Evolutionary conservation across 2,888 invertebrate genomes (phyloP).

Genomic region (Amblyjoppa proteus): DNA sequence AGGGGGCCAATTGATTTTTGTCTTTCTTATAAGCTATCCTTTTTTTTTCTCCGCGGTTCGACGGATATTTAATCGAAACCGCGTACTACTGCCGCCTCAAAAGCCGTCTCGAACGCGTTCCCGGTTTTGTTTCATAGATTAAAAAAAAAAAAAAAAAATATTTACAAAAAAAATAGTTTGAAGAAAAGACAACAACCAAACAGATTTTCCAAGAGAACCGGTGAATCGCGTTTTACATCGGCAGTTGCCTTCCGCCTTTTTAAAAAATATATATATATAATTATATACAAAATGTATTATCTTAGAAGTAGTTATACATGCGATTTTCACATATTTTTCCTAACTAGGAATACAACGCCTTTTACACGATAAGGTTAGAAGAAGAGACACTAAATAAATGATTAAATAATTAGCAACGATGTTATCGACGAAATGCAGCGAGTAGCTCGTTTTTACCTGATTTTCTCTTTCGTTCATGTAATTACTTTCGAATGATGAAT

Average conservation of each 20-base stretch:
- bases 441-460: constrained; percentile 13
- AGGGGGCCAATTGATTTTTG: constrained; percentile 54
- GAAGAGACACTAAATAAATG: constrained; percentile 61
- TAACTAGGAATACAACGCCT: constrained; percentile 47
- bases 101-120: constrained; percentile 51
- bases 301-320: constrained; percentile 14
- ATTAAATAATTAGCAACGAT: constrained; percentile 54
- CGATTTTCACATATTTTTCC: constrained; percentile 33
- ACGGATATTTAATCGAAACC: not conserved
- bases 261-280: constrained; percentile 23
- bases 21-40: constrained; percentile 9
- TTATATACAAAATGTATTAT: constrained; percentile 48
- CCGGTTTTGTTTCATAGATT: constrained; percentile 20
- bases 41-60: not conserved
- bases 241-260: constrained; percentile 38
- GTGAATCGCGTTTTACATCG: constrained; percentile 36
- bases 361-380: constrained; percentile 52
- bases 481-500: constrained; percentile 11
- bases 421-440: constrained; percentile 26
- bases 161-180: not conserved
- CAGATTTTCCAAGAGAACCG: constrained; percentile 23
- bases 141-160: not conserved
- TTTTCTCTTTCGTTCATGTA: constrained; percentile 45
- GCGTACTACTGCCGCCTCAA: constrained; percentile 27
- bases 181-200: not conserved